These are phyloP conservation scores for Columbina picui DNA, from an alignment of 2,113 vertebrate genomes.

Conservation along the genomic window DNA sequence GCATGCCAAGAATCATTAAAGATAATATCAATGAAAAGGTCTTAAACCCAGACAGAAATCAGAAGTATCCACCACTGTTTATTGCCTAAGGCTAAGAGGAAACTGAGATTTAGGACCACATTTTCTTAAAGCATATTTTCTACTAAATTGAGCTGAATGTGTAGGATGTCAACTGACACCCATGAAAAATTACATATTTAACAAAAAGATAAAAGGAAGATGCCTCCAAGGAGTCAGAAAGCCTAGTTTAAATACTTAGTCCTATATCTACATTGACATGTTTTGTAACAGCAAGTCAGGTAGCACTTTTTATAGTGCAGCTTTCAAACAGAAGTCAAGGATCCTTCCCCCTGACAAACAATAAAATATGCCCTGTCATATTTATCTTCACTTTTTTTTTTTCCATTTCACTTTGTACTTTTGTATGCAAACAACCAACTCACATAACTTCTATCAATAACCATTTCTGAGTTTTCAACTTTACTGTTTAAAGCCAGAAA, in stretches of 20 bases:
- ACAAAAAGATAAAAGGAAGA: background rate
- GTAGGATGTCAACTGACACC: background rate
- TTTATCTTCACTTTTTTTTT: background rate
- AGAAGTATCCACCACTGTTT: background rate
- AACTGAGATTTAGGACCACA: background rate
- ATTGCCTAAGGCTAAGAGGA: background rate
- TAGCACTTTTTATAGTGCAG: rapidly evolving
- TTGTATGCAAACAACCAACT: background rate
- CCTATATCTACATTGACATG: background rate
- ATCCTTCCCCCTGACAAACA: background rate
- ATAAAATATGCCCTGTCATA: rapidly evolving
- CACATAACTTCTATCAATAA: background rate
- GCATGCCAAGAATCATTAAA: background rate
- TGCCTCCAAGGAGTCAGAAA: background rate
- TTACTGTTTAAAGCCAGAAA: background rate
- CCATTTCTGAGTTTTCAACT: background rate
- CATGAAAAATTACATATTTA: background rate
- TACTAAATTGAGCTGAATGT: background rate
- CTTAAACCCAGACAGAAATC: background rate
- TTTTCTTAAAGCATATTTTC: background rate
- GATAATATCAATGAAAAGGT: background rate
- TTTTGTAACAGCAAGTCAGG: background rate
- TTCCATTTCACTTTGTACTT: background rate
- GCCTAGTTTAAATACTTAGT: background rate
- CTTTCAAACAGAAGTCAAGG: background rate